Evolutionary conservation across 2,113 vertebrate genomes (phyloP), one percentile per base, ranked within the genome.

Genomic region (Shinisaurus crocodilurus): DNA sequence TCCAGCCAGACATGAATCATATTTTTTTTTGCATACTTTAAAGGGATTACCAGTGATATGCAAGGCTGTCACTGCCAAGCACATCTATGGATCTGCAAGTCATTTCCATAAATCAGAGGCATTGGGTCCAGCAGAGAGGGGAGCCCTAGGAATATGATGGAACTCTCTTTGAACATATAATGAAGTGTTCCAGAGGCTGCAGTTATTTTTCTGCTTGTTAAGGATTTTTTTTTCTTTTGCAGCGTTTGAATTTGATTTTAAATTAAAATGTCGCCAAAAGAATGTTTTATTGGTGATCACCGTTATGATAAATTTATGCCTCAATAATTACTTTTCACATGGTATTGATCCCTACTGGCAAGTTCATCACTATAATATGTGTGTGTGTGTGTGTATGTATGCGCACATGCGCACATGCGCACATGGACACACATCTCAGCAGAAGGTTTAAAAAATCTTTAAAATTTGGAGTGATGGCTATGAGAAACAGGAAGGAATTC

Each of bases 131-230:
- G 93, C 96, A 96, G 95, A 96, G 95, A 95, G 94, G 94, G 92
- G 92, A 93, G 93, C 93, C 93, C 93, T 94, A 87, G 87, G 82
- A 76, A 94, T 93, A 95, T 96, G 97, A 97, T 95, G 94, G 96
- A 96, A 93, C 95, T 95, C 93, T 96, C 95, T 97, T 96, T 96
- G 95, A 96, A 95, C 96, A 92, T 96, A 95, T 96, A 95, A 96
- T 96, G 94, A 96, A 95, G 95, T 96, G 96, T 96, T 96, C 95
- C 93, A 95, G 93, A 95, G 94, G 93, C 95, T 94, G 96, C 96
- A 96, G 97, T 97, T 97, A 97, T 97, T 97, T 97, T 97, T 97
- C 96, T 97, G 97, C 97, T 97, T 97, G 96, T 97, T 97, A 97
- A 97, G 97, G 96, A 94, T 93, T 92, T 93, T 88, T 93, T 88